Evolutionary conservation across 2,113 vertebrate species (phyloP).

Genomic region (Psophia crepitans): DNA sequence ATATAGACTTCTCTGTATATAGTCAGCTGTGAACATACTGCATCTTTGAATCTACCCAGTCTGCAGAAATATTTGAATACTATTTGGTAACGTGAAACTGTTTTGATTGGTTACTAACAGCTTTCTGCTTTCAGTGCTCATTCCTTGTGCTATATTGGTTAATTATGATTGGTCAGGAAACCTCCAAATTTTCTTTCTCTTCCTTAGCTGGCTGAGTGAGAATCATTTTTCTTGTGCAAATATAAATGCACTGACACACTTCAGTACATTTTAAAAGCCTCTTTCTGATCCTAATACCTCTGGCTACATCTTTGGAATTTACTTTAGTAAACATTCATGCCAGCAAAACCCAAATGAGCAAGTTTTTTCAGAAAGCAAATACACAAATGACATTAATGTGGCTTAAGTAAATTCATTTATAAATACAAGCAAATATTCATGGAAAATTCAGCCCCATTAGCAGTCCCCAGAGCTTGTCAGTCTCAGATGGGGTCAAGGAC

Average conservation of each 20-base stretch:
- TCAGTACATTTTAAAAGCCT: slow-evolving; percentile 1
- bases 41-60: neutral
- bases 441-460: slow-evolving; percentile 19
- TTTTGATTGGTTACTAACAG: neutral
- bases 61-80: neutral
- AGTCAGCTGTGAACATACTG: neutral
- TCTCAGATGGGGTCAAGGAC: slow-evolving; percentile 42
- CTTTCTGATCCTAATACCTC: slow-evolving; percentile 18
- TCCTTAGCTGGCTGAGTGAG: neutral
- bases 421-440: slow-evolving; percentile 31
- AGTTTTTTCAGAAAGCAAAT: neutral
- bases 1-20: neutral
- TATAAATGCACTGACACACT: neutral
- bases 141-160: neutral
- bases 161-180: neutral
- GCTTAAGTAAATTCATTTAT: slow-evolving; percentile 31
- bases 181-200: neutral
- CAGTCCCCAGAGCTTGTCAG: neutral
- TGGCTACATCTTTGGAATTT: slow-evolving; percentile 40
- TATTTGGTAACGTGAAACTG: neutral
- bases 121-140: neutral
- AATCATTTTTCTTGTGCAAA: neutral
- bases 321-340: slow-evolving; percentile 22
- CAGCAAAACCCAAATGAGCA: neutral
- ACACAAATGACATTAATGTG: neutral